Evolutionary conservation across 2,797 vertebrate genomes (phyloP).

Genomic region (Pseudochaenichthys georgianus): DNA sequence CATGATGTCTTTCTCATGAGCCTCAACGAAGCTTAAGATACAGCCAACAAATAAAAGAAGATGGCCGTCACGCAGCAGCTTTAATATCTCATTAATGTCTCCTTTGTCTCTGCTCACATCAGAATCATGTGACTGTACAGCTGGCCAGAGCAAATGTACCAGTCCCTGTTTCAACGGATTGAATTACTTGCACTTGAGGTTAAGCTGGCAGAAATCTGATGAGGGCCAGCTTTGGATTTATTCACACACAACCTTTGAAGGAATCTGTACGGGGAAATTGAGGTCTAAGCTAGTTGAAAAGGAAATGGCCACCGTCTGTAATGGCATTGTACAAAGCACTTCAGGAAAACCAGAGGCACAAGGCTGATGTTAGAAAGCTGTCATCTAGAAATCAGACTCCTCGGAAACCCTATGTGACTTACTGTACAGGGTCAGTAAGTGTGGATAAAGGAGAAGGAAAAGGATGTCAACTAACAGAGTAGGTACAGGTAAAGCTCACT

Average conservation of each 20-base stretch:
- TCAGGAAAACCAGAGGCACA: constrained; percentile 8
- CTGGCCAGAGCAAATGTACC: constrained; percentile 31
- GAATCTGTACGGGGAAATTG: constrained; percentile 30
- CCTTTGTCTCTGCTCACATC: constrained; percentile 36
- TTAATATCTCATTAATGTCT: constrained; percentile 30
- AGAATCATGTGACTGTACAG: constrained; percentile 29
- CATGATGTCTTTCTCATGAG: background rate
- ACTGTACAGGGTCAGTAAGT: background rate
- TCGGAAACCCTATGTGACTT: background rate
- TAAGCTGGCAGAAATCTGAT: constrained; percentile 40
- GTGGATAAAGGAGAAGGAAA: background rate
- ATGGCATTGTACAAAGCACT: constrained; percentile 4
- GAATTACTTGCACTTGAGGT: constrained; percentile 23
- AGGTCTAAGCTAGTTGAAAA: constrained; percentile 25
- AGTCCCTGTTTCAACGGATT: constrained; percentile 14
- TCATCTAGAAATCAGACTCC: constrained; percentile 1
- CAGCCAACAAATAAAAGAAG: constrained; percentile 3
- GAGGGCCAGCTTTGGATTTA: constrained; percentile 8
- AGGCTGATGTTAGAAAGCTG: constrained; percentile 5
- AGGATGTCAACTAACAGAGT: background rate
- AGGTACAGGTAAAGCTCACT: background rate
- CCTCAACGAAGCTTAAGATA: constrained; percentile 8
- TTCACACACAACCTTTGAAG: constrained; percentile 25
- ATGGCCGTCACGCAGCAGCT: background rate
- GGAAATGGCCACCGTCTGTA: constrained; percentile 10